A percentile compares a stretch with the other conserved stretches of the same genome.
These are phyloP conservation scores for Malurus leucopterus DNA, from an alignment of 2,797 vertebrate species.

Conservation along the genomic window DNA sequence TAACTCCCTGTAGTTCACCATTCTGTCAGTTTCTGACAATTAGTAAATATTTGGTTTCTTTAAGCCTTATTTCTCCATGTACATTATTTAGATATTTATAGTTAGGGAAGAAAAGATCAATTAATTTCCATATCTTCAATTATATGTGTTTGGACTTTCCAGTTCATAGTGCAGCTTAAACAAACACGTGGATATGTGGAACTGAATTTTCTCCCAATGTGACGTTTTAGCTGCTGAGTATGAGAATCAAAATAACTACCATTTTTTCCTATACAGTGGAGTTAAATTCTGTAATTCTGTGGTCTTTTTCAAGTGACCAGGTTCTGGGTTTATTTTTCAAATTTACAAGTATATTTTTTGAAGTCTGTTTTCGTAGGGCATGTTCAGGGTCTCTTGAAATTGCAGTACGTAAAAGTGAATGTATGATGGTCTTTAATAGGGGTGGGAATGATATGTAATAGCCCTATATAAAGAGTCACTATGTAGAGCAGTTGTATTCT, in stretches of 20 bases:
- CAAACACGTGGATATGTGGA: neutral
- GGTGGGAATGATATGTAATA: neutral
- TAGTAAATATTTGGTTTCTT: constrained; percentile 7
- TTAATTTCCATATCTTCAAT: neutral
- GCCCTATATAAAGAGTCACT: neutral
- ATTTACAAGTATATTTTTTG: neutral
- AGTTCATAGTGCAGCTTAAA: neutral
- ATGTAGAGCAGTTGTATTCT: neutral
- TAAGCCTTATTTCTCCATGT: neutral
- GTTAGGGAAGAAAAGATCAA: neutral
- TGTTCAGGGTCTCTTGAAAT: neutral
- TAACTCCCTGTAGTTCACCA: neutral
- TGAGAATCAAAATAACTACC: neutral
- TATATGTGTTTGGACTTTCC: neutral
- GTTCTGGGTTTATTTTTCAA: neutral
- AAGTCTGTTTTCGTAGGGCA: neutral
- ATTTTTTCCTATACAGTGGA: neutral
- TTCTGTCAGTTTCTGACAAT: neutral
- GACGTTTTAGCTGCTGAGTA: neutral
- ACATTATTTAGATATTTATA: neutral
- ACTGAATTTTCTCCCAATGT: neutral
- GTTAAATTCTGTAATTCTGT: neutral
- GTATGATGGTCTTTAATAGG: neutral
- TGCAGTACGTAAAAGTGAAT: neutral
- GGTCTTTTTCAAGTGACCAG: neutral